A percentile compares a stretch with the other conserved stretches of the same genome.
Conservation (phyloP, 1,140 invertebrate genomes). For the Copidosoma floridanum region DNA sequence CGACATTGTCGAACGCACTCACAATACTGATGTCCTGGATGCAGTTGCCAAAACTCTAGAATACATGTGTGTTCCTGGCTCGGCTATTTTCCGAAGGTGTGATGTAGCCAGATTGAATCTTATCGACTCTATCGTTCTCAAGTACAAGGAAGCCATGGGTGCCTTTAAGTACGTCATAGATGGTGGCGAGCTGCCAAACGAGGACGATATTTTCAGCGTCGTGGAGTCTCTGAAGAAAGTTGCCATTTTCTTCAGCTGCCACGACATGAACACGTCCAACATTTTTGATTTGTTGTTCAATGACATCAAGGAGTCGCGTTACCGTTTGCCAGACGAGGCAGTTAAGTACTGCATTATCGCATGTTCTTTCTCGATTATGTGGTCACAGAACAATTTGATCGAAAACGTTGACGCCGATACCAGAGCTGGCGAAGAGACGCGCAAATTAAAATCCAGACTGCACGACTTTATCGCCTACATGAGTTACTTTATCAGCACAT, state of each 20-base stretch:
- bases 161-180: slow-evolving; percentile 78
- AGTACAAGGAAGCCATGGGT: slow-evolving; percentile 85
- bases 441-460: slow-evolving; percentile 66
- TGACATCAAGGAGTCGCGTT: slow-evolving; percentile 71
- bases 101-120: slow-evolving; percentile 86
- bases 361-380: slow-evolving; percentile 86
- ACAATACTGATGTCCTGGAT: slow-evolving; percentile 90
- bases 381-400: slow-evolving; percentile 82
- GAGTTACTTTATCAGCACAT: slow-evolving; percentile 58
- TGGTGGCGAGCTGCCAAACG: slow-evolving; percentile 86
- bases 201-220: slow-evolving; percentile 92
- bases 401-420: slow-evolving; percentile 65
- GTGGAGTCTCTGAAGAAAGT: slow-evolving; percentile 89
- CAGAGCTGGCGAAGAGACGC: slow-evolving; percentile 52
- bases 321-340: slow-evolving; percentile 65
- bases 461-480: slow-evolving; percentile 74
- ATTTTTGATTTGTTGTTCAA: slow-evolving; percentile 88
- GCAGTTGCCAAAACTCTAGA: slow-evolving; percentile 92
- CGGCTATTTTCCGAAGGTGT: slow-evolving; percentile 79
- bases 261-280: slow-evolving; percentile 85
- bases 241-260: slow-evolving; percentile 89
- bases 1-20: slow-evolving; percentile 83
- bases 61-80: slow-evolving; percentile 85
- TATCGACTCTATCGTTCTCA: slow-evolving; percentile 86
- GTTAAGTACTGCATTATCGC: slow-evolving; percentile 86